These are phyloP conservation scores for Drosophila athabasca DNA, from an alignment of 1,140 invertebrate genomes.

Conservation along the genomic window DNA sequence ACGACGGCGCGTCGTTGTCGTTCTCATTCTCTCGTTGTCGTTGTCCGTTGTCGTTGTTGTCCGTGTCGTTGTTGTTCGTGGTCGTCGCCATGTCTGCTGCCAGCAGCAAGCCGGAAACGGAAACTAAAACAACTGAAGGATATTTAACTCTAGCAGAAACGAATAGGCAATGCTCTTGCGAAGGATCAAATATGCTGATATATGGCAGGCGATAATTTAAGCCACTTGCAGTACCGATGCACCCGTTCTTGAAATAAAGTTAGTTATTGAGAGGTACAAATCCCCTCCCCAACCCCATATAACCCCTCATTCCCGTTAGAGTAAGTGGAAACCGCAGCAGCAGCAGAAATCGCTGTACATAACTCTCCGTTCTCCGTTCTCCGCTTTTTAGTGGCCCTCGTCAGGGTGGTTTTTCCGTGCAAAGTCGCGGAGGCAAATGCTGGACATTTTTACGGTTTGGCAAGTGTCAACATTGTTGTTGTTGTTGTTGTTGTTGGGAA, in stretches of 20 bases:
- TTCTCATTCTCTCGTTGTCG: slow-evolving; percentile 12
- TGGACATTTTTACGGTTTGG: slow-evolving; percentile 79
- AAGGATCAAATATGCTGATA: too few relatives aligned
- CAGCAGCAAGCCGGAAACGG: slow-evolving; percentile 68
- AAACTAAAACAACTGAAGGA: slow-evolving; percentile 51
- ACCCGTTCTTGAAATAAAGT: too few relatives aligned
- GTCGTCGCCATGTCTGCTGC: slow-evolving; percentile 54
- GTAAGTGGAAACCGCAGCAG: slow-evolving; percentile 50
- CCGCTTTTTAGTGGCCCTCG: slow-evolving; percentile 38
- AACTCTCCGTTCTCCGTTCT: slow-evolving; percentile 51
- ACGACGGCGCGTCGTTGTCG: slow-evolving; percentile 51
- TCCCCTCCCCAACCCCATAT: background rate
- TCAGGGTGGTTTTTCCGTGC: slow-evolving; percentile 45
- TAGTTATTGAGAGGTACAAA: too few relatives aligned
- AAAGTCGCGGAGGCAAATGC: slow-evolving; percentile 56
- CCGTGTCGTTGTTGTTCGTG: slow-evolving; percentile 13
- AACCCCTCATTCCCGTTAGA: background rate
- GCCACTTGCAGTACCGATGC: too few relatives aligned
- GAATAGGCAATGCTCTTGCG: slow-evolving; percentile 7
- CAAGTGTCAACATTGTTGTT: slow-evolving; percentile 65
- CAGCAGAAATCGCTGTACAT: slow-evolving; percentile 60
- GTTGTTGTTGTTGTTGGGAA: slow-evolving; percentile 22
- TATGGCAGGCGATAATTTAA: too few relatives aligned
- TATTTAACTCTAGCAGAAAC: background rate
- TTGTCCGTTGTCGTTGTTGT: slow-evolving; percentile 19